These are phyloP conservation scores for Puffinus mauretanicus DNA, from an alignment of 2,113 vertebrate genomes.

Conservation along the genomic window DNA sequence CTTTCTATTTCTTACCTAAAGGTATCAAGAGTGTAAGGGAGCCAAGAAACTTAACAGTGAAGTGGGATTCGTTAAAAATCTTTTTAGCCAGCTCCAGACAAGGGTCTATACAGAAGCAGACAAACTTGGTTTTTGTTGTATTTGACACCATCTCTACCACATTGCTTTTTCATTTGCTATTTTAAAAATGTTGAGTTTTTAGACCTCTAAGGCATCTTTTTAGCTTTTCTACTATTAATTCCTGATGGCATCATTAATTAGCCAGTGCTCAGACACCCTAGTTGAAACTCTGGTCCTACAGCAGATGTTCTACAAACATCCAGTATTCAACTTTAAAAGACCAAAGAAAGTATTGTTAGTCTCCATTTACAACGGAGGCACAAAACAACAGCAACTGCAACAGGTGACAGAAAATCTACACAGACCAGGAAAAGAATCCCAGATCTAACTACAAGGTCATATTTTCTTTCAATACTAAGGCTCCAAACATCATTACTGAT, in stretches of 20 bases:
- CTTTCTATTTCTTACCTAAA: not conserved
- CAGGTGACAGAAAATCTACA: accelerated
- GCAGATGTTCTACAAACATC: not conserved
- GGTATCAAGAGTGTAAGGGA: not conserved
- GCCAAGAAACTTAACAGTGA: not conserved
- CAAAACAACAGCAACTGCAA: not conserved
- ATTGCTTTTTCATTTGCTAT: not conserved
- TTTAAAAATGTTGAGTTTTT: not conserved
- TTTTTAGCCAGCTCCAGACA: not conserved
- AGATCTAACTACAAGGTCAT: not conserved
- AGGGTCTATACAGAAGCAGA: not conserved
- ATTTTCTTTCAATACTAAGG: not conserved
- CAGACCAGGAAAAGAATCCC: not conserved
- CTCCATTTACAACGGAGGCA: not conserved
- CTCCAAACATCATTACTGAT: not conserved
- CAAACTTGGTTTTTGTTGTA: accelerated
- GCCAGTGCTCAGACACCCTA: not conserved
- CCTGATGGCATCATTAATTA: not conserved
- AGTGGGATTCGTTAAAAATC: not conserved
- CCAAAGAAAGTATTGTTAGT: not conserved
- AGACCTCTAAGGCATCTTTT: not conserved
- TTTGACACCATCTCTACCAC: not conserved
- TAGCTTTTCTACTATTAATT: not conserved
- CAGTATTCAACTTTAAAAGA: not conserved
- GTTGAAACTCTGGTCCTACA: not conserved